phyloP scores from a whole-genome alignment of 1,140 invertebrate species.

The Frieseomelitta varia region DNA sequence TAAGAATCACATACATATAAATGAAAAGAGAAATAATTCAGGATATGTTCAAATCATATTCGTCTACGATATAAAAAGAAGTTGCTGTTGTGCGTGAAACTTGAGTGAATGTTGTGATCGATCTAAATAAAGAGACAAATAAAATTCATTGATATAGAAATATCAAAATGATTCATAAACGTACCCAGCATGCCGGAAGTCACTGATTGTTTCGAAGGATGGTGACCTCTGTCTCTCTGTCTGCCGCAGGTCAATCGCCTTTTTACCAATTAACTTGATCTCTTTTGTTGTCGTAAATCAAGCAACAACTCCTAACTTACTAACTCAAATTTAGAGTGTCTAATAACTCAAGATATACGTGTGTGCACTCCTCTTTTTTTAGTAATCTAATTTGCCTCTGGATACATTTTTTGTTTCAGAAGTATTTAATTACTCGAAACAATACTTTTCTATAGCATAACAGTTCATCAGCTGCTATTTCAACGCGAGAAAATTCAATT shows the following conservation, averaged over 20 bases:
- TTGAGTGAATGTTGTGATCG: conserved; percentile 33
- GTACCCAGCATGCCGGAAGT: conserved; percentile 71
- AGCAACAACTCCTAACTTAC: not conserved
- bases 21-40: not conserved
- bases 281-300: conserved; percentile 16
- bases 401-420: not conserved
- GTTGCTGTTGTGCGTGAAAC: not conserved
- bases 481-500: too few species aligned
- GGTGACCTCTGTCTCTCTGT: conserved; percentile 71
- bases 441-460: not conserved
- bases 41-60: not conserved
- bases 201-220: conserved; percentile 75
- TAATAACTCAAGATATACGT: not conserved
- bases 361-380: not conserved
- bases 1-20: not conserved
- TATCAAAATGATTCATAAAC: conserved; percentile 75
- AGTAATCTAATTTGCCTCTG: not conserved
- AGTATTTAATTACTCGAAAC: not conserved
- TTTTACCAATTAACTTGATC: conserved; percentile 67
- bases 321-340: not conserved
- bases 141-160: conserved; percentile 63
- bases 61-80: not conserved
- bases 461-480: not conserved
- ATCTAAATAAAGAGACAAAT: conserved; percentile 48
- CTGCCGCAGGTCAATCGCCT: conserved; percentile 67